Evolutionary conservation across 2,888 invertebrate species (phyloP), one percentile per base, ranked within the genome.

Genomic region (Cotesia congregata): DNA sequence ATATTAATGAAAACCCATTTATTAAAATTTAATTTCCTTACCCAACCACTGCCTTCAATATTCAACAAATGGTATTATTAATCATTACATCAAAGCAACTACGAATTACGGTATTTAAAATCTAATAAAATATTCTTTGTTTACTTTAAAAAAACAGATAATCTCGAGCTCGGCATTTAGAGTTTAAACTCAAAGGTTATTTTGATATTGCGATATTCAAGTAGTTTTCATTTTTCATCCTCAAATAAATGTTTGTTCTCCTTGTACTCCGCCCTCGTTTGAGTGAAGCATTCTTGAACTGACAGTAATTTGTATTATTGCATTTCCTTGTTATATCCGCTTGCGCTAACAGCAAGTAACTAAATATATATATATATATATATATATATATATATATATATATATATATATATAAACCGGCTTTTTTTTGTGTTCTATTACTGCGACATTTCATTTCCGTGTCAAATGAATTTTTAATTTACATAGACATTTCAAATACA

Each of bases 251-350:
- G 50, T 50, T 50, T 30, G 20, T 20, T 20, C 20, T 20, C 20
- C 15, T 12, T 9, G 41, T 60, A 68, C 30, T 38, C 62, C 5
- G 6, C 15, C 4, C 9, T n/a, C 60, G n/a, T 60, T 60, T 3
- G 30, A 4, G 15, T 39, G 12, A 41, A 64, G 68, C 6, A 68
- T 39, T 62, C 72, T 69, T 39, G 61, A 68, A 68, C 62, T 41
- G 38, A 38, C 15, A 68, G 68, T 60, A 76, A 64, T 76, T 62
- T 68, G 17, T 50, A 64, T 76, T 76, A 76, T 76, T 76, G 40
- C 76, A 17, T 76, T 76, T 68, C 5, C 50, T 5, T 20, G 40
- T 65, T 39, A 40, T 15, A 15, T 3, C 9, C 7, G 61, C 40
- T 41, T 40, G 20, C 17, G 7, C 0, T 4, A 30, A 41, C 41